These are phyloP conservation scores for Asteroscopus sphinx DNA, from an alignment of 2,888 invertebrate genomes.

Conservation along the genomic window DNA sequence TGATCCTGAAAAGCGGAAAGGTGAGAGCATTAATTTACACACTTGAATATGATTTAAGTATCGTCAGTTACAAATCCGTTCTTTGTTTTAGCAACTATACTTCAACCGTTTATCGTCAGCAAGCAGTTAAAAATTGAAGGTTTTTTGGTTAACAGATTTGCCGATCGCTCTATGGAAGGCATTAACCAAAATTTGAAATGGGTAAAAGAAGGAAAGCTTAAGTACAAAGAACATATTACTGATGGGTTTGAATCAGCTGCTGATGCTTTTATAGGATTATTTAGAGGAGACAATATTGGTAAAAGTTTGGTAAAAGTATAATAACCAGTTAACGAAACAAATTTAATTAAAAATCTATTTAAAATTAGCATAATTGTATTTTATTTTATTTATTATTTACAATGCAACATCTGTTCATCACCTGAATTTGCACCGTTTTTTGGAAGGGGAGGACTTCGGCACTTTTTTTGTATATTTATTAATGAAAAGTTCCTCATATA, in stretches of 20 bases:
- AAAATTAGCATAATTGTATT: constrained; percentile 30
- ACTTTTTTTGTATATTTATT: constrained; percentile 65
- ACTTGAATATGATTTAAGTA: not conserved
- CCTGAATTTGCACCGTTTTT: constrained; percentile 68
- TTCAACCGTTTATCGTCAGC: constrained; percentile 88
- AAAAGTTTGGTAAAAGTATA: constrained; percentile 91
- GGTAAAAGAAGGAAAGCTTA: constrained; percentile 91
- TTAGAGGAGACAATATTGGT: constrained; percentile 91
- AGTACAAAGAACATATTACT: constrained; percentile 91
- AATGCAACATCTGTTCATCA: constrained; percentile 42
- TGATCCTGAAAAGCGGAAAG: constrained; percentile 81
- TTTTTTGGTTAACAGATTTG: constrained; percentile 88
- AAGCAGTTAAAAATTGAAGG: constrained; percentile 92
- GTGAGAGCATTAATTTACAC: constrained; percentile 53
- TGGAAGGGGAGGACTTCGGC: constrained; percentile 33
- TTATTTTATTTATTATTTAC: not conserved
- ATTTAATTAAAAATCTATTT: constrained; percentile 26
- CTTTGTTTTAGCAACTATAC: constrained; percentile 70
- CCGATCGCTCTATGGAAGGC: constrained; percentile 89
- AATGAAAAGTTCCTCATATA: constrained; percentile 84
- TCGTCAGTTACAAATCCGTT: not conserved
- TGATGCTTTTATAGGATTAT: constrained; percentile 91
- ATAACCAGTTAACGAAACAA: constrained; percentile 43
- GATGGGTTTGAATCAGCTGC: constrained; percentile 92
- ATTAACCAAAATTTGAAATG: constrained; percentile 90